Base-by-base conservation (phyloP, 2,888 invertebrate genomes). In the Melipona bicolor region DNA sequence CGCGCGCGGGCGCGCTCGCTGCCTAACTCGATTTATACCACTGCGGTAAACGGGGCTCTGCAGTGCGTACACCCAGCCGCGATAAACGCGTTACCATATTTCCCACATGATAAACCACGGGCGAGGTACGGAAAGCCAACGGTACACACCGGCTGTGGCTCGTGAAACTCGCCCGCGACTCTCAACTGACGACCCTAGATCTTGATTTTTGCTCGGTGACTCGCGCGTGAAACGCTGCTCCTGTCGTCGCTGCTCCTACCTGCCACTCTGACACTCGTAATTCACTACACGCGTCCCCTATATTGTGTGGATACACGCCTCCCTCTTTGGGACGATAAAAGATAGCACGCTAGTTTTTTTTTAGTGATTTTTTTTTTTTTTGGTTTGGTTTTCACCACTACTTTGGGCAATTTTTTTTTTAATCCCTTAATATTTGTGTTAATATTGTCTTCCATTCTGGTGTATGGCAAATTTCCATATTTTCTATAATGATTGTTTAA, bases 41-140 rank as follows among this genome's bases (percentile, higher is more conserved):
- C 70, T 87, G 83, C 80, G 78, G 83, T 75, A 81, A 87, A 74
- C 73, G 27, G 21, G 56, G 65, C 54, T 64, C 72, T 61, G 73
- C 83, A 67, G 71, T 84, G 85, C 85, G 78, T 88, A 83, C 73
- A 70, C 79, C 80, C 50, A 62, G 68, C 68, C 70, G 73, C 62
- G 84, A 89, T 89, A 86, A 88, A 89, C 89, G 81, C 78, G 87
- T 87, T 86, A 85, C 74, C 86, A 84, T 85, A 83, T 90, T 89
- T 87, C 83, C 82, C 79, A 84, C 90, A 69, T 80, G 84, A 84
- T 88, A 87, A 87, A 84, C 84, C 76, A 69, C 81, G 43, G 43
- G 11, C 43, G 11, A 43, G 43, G 43, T 43, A 43, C 43, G 85
- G 81, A 88, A 79, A 85, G 67, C 79, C 75, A 62, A 78, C 69